Evolutionary conservation across 2,888 invertebrate genomes (phyloP), one percentile per base, ranked within the genome.

Genomic region (Hyppa rectilinea): DNA sequence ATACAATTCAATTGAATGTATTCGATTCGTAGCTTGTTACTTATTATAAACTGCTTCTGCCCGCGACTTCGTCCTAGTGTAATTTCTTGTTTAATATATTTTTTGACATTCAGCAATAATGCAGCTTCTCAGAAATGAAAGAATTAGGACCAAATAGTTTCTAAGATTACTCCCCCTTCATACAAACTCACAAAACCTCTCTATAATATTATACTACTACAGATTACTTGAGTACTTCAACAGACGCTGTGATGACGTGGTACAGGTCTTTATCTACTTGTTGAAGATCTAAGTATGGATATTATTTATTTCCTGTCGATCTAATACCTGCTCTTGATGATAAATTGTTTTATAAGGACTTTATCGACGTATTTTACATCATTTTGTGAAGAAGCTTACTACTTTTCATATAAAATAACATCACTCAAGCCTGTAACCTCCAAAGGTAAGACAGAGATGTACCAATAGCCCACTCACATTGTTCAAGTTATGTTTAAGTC

Each of bases 301-400:
- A 55, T 70, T 47, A 55, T 78, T 71, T 5, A 70, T 55, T 20
- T 78, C 78, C 47, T 71, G 47, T 70, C 34, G 26, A 38, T 77
- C 10, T 14, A 38, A 26, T 12, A 45, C 26, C 45, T 43, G 43
- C 1, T 36, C 23, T 75, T 14, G 26, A 34, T 14, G 9, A 34
- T 34, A 5, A 4, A 7, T 38, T 3, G 43, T n/a, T 38, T 20
- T 40, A 31, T n/a, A 49, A 9, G 26, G 12, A 23, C 12, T 38
- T n/a, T 20, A 36, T n/a, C 9, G 20, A 0, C 9, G 29, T 43
- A 38, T 52, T 67, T 75, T 68, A 26, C 43, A n/a, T 45, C 23
- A 26, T n/a, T n/a, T n/a, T n/a, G n/a, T n/a, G n/a, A n/a, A n/a
- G n/a, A n/a, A n/a, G n/a, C n/a, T n/a, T n/a, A n/a, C n/a, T n/a